A percentile compares a stretch with the other conserved stretches of the same genome.
Conservation (phyloP, 2,888 invertebrate species). For the Machimus rusticus region DNA sequence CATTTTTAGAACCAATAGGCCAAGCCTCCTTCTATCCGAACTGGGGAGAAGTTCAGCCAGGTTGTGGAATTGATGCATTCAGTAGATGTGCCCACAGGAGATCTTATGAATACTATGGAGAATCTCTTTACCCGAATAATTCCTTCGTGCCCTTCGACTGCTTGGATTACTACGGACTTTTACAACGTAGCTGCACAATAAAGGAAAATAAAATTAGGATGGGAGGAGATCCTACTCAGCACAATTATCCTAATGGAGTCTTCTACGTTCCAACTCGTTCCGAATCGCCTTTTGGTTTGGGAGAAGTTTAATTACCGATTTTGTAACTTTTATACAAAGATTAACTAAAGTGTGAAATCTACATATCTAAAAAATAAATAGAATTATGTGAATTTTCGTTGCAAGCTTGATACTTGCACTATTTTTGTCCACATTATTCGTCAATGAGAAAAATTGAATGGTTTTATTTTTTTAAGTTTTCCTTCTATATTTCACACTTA, state of each 20-base stretch:
- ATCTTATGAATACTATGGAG: conserved; percentile 58
- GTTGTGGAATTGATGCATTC: conserved; percentile 59
- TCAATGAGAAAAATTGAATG: no score
- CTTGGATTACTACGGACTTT: conserved; percentile 54
- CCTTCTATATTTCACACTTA: neutral
- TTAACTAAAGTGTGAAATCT: no score
- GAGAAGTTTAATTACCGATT: neutral
- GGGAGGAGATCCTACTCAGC: conserved; percentile 44
- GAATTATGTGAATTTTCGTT: neutral
- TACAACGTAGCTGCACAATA: neutral
- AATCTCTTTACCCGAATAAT: neutral
- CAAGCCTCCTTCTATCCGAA: conserved; percentile 65
- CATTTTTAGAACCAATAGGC: neutral
- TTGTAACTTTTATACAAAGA: neutral
- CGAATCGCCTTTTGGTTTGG: conserved; percentile 9
- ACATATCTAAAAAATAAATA: neutral
- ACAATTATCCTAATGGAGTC: conserved; percentile 21
- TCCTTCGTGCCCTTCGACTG: conserved; percentile 44
- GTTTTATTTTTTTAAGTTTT: neutral
- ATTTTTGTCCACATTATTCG: no score
- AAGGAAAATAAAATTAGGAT: neutral
- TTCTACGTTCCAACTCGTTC: conserved; percentile 41
- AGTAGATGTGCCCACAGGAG: neutral
- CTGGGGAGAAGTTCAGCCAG: conserved; percentile 65
- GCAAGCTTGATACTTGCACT: no score